Evolutionary conservation across 2,888 invertebrate species (phyloP), one percentile per base, ranked within the genome.

Genomic region (Thysanoteuthis rhombus): DNA sequence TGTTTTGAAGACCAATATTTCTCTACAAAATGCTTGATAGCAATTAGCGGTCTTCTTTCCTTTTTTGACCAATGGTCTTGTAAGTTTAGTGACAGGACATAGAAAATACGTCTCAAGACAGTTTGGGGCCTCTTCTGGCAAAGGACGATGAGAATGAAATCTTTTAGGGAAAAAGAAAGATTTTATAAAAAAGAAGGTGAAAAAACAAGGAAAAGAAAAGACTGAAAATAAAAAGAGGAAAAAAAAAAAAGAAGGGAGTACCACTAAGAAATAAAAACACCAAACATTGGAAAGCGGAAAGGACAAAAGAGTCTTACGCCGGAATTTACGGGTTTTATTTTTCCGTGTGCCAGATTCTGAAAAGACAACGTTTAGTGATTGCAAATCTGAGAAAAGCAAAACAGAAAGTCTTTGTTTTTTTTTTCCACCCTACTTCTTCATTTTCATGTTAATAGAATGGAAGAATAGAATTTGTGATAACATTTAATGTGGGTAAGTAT

Each of bases 301-400:
- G 39, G 39, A 90, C 40, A n/a, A 92, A 92, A 92, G 28, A n/a
- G n/a, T 92, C 92, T 92, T 92, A 92, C 92, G 40, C 45, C 8
- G 92, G n/a, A 92, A 45, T 40, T 42, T 92, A 42, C 6, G n/a
- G 19, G 16, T 28, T 39, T 92, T 92, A 92, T 32, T 45, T 92
- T 40, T 92, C 92, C 45, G 36, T 45, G 45, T 39, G 32, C 38
- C n/a, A 45, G 40, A 45, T 92, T 92, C 92, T 92, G 92, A 92
- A 92, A 92, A 45, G 32, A 36, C 10, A 75, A n/a, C n/a, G 75
- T 75, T 75, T 4, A 75, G 16, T n/a, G n/a, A 1, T 75, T 75
- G n/a, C 75, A 75, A 75, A 52, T 52, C 52, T 36, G n/a, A n/a
- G 36, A 75, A 75, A 75, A 75, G 36, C 12, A 75, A 75, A 75